A percentile compares a stretch with the other conserved stretches of the same genome.
Evolutionary conservation across 1,140 invertebrate genomes (phyloP).

Genomic region (Orius insidiosus): DNA sequence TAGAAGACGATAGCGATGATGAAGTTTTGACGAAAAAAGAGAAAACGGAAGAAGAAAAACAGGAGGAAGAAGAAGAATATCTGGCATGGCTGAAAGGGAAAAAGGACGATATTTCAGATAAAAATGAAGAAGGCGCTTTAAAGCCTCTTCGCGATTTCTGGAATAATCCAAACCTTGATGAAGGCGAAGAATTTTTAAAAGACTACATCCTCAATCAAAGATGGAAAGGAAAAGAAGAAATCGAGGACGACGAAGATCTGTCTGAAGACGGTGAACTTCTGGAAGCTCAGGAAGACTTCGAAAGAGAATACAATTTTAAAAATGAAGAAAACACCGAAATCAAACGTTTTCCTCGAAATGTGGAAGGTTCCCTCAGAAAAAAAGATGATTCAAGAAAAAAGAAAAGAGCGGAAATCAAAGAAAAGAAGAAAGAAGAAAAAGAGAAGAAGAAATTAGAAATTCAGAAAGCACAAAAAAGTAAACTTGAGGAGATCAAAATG

Average conservation of each 20-base stretch:
- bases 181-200: constrained; percentile 72
- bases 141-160: constrained; percentile 68
- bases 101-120: constrained; percentile 40
- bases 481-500: constrained; percentile 76
- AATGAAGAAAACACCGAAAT: constrained; percentile 26
- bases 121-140: constrained; percentile 41
- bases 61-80: constrained; percentile 52
- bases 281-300: constrained; percentile 72
- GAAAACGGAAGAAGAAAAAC: constrained; percentile 43
- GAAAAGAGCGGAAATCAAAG: constrained; percentile 55
- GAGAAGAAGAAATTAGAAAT: constrained; percentile 68
- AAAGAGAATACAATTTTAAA: constrained; percentile 92
- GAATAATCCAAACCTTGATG: constrained; percentile 60
- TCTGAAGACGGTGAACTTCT: constrained; percentile 60
- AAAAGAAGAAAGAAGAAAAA: constrained; percentile 70
- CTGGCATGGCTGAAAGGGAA: constrained; percentile 68
- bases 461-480: constrained; percentile 67
- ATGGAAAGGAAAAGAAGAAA: constrained; percentile 44
- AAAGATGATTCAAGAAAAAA: constrained; percentile 61
- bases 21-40: constrained; percentile 35
- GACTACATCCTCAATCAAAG: constrained; percentile 86
- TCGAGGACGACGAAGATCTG: constrained; percentile 50
- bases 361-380: constrained; percentile 63
- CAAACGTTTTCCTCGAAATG: constrained; percentile 76
- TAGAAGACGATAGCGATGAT: constrained; percentile 32